Base-by-base conservation (phyloP, 2,113 vertebrate species). In the Montifringilla adamsi region DNA sequence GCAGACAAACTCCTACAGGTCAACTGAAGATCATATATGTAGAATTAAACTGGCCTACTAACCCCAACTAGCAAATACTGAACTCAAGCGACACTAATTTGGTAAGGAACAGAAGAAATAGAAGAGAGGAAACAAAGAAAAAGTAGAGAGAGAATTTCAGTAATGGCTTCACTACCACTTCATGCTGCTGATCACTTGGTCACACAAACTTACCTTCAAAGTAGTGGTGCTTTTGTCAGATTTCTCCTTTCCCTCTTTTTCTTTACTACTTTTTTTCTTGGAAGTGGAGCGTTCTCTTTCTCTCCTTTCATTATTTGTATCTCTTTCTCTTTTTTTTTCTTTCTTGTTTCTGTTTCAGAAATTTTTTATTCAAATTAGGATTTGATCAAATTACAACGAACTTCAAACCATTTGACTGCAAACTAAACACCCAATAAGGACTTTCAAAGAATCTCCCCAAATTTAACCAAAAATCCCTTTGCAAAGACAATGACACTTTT, bases 201-300 rank as follows among this genome's bases (percentile, higher is more conserved):
- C 43, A 90, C 22, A 81, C 13, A 52, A 20, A 11, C 96, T 97
- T 97, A 98, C 98, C 97, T 98, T 98, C 68, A 97, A 89, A 74
- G 95, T 13, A 90, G 95, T 60, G 26, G 59, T 84, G 52, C 79
- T 96, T 94, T 97, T 98, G 31, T 98, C 98, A 87, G 94, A 59
- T 49, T 97, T 98, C 44, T 98, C 97, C 76, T 97, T 98, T 49
- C 95, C 96, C 17, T 99, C 99, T 82, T 97, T 98, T 44, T 99
- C 98, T 95, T 98, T 98, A 94, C 97, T 98, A 92, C 96, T 98
- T 97, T 98, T 99, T 96, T 98, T 99, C 92, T 98, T 98, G 52
- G 98, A 99, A 3, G 98, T 94, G 44, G 98, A 99, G 3, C 94
- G 94, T 13, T 99, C 98, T 93, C 97, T 98, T 63, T 98, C 98